Conservation (phyloP, 2,888 invertebrate genomes). For the Campoletis raptor region DNA sequence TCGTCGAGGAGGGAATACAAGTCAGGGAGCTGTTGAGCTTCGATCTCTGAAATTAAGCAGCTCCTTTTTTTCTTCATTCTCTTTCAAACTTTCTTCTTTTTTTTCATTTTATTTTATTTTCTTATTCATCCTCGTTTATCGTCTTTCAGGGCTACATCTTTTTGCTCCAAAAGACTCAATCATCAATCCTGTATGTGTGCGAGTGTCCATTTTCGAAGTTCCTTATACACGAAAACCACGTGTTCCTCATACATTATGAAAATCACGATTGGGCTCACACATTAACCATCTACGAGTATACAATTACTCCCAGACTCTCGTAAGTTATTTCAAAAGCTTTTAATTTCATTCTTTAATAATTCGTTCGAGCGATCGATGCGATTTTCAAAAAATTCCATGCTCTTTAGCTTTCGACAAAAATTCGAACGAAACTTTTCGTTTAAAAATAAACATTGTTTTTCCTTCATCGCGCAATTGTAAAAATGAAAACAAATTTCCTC, state of each 20-base stretch:
- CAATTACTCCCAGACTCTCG: constrained; percentile 3
- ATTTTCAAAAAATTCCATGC: not conserved
- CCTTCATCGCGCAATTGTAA: not conserved
- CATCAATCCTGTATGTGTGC: not conserved
- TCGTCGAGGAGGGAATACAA: constrained; percentile 23
- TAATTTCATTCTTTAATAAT: not conserved
- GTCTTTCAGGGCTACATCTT: constrained; percentile 24
- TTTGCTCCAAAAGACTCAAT: constrained; percentile 47
- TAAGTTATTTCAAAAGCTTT: constrained; percentile 6
- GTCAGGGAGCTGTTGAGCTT: constrained; percentile 36
- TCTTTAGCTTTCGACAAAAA: not conserved
- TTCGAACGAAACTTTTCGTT: not conserved
- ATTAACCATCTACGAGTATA: constrained; percentile 19
- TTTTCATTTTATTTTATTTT: too few relatives aligned
- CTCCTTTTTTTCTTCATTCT: constrained; percentile 25
- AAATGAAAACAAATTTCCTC: not conserved
- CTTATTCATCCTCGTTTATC: constrained; percentile 20
- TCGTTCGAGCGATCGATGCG: not conserved
- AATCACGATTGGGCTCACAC: constrained; percentile 38
- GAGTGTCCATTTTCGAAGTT: not conserved
- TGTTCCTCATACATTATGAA: constrained; percentile 52
- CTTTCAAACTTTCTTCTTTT: not conserved
- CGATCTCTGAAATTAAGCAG: constrained; percentile 52
- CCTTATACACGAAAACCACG: not conserved
- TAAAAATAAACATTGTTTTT: not conserved